Base-by-base conservation (phyloP, 2,113 vertebrate species). In the Lophius piscatorius region DNA sequence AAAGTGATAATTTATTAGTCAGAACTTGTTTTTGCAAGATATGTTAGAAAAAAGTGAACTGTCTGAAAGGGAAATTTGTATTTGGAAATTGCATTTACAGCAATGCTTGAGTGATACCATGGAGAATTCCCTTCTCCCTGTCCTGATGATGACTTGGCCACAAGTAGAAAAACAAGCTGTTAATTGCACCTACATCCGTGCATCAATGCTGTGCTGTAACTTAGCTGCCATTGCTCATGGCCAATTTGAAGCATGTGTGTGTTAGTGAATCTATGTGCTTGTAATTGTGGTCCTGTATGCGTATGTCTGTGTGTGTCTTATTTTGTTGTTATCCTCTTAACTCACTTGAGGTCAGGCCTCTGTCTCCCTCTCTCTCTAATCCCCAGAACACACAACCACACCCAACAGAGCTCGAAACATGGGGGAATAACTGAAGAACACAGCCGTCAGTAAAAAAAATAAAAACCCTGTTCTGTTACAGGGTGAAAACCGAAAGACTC, bases 321-420 rank as follows among this genome's bases (percentile, higher is more conserved):
- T 38, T 59, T 42, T 54, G 57, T 66, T 78, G 71, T 70, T 88
- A 80, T 86, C 70, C 73, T 80, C 73, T 79, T 84, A 78, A 85
- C 59, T 78, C 82, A 66, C 80, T 74, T 57, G 76, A 80, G 81
- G 74, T 70, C 70, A 74, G 57, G 61, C 68, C 47, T 28, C 49
- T 46, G 29, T 58, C 24, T 12, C 48, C 20, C 31, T 54, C 51
- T 48, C 70, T 61, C 44, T 81, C 46, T 88, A 85, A 88, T 85
- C 84, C 80, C 49, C 72, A 73, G 64, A 75, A 64, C 72, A 41
- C 76, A 82, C 74, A 73, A 70, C 70, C 72, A 81, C 76, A 73
- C 54, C 58, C 74, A 79, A 31, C 48, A 75, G 48, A 74, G 35
- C 35, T 61, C 46, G 50, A 73, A 67, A 34, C 59, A 60, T 11